Conservation (phyloP, 1,140 invertebrate species). For the Drosophila grimshawi region DNA sequence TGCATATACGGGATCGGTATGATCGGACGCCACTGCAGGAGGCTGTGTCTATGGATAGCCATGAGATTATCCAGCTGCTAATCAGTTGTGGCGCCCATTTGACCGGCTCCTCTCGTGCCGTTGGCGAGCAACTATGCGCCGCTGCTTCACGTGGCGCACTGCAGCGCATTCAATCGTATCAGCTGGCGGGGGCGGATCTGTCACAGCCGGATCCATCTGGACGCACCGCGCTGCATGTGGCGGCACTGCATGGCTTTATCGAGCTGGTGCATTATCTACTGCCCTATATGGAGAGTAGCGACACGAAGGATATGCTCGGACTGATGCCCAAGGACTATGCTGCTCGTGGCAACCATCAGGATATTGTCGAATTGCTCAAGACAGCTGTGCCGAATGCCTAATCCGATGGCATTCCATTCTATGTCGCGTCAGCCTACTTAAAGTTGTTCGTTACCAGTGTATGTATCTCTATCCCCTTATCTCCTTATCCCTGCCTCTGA, state of each 20-base stretch:
- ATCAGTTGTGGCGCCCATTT: constrained; percentile 88
- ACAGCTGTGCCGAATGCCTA: background rate
- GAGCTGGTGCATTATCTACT: constrained; percentile 84
- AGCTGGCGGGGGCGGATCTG: constrained; percentile 88
- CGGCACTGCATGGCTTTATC: constrained; percentile 85
- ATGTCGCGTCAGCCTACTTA: constrained; percentile 6
- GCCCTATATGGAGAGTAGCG: constrained; percentile 76
- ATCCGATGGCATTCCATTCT: background rate
- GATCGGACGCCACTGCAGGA: constrained; percentile 87
- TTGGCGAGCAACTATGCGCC: constrained; percentile 87
- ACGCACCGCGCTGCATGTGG: constrained; percentile 87
- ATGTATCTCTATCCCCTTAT: background rate
- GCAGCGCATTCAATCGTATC: constrained; percentile 86
- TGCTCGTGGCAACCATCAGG: constrained; percentile 58
- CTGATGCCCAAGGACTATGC: constrained; percentile 86
- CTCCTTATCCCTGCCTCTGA: background rate
- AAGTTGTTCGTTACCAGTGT: background rate
- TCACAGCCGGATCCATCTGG: constrained; percentile 86
- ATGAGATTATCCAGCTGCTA: constrained; percentile 87
- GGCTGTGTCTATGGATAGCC: constrained; percentile 87
- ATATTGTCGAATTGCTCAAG: constrained; percentile 56
- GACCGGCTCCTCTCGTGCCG: constrained; percentile 81
- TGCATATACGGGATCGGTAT: constrained; percentile 88
- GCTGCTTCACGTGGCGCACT: constrained; percentile 87
- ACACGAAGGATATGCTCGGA: constrained; percentile 84